Percentiles rank a stretch among this genome's conserved stretches.
phyloP scores from a whole-genome alignment of 2,113 vertebrate genomes.

The Channa maculata region DNA sequence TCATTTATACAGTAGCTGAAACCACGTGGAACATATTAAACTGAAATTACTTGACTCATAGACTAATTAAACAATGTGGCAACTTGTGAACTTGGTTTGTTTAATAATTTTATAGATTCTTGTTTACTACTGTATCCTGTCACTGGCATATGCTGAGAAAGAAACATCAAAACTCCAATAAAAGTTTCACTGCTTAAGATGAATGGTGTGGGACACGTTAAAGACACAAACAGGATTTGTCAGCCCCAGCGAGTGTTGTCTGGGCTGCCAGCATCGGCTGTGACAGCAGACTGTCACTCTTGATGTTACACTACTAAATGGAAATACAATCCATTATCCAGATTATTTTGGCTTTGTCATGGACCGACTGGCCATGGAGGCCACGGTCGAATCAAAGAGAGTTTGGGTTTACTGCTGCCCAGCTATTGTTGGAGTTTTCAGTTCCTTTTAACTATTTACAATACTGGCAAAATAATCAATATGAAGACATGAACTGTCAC shows the following conservation, averaged over 20 bases:
- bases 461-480: not conserved
- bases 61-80: conserved; percentile 49
- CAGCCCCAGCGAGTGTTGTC: conserved; percentile 58
- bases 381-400: conserved; percentile 2
- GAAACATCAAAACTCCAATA: conserved; percentile 27
- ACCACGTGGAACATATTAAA: conserved; percentile 46
- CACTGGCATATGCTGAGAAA: conserved; percentile 11
- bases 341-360: conserved; percentile 72
- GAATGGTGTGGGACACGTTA: conserved; percentile 57
- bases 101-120: conserved; percentile 36
- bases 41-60: conserved; percentile 32
- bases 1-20: conserved; percentile 32
- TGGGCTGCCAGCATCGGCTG: conserved; percentile 60
- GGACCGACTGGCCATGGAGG: conserved; percentile 24
- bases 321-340: conserved; percentile 73
- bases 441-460: not conserved
- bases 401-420: conserved; percentile 3
- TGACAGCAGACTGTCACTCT: conserved; percentile 72
- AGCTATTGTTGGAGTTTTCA: not conserved
- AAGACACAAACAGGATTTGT: conserved; percentile 70
- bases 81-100: conserved; percentile 40
- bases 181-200: conserved; percentile 60
- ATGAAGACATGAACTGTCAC: not conserved
- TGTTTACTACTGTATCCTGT: conserved; percentile 11
- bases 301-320: conserved; percentile 69